Evolutionary conservation across 2,113 vertebrate species (phyloP), one percentile per base, ranked within the genome.

Genomic region (Scolopax mira): DNA sequence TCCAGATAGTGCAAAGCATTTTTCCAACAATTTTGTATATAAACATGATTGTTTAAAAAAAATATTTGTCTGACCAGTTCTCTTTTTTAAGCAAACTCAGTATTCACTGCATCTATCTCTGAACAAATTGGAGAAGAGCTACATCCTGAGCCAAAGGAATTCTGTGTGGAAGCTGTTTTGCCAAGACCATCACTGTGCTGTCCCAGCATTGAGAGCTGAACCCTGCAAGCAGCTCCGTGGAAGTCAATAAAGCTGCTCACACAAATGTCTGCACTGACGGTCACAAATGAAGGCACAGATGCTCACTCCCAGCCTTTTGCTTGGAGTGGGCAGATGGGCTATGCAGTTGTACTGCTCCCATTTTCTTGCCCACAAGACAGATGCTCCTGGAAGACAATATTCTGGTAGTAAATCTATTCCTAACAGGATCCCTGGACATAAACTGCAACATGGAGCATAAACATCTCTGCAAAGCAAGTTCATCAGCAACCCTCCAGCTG

Each of bases 241-340:
- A 52, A 15, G 39, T 37, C 44, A 16, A 19, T 13, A 37, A 60
- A 30, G 30, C 15, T 73, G 66, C 35, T 73, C 72, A 30, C 35
- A 44, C 25, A 35, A 62, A 24, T 2, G 13, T 52, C 65, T n/a
- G 12, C 7, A 3, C 33, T 25, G 18, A 48, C 0, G 1, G 41
- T 61, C 88, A 61, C 58, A 66, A 74, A 58, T 4, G 33, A 64
- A 46, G 39, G 46, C 78, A 35, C 48, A 87, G 66, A 54, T 62
- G 54, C 24, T 51, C 48, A 35, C 48, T 74, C 61, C 78, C 83
- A 79, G 83, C 16, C 52, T 30, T 66, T 18, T 11, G 23, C 41
- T 31, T 37, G 30, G 31, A 35, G 54, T 5, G 11, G 57, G n/a
- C 88, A 87, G 48, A 67, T 37, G 52, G 60, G 66, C 54, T 44